phyloP scores from a whole-genome alignment of 1,140 invertebrate genomes.

The Hermetia illucens region DNA sequence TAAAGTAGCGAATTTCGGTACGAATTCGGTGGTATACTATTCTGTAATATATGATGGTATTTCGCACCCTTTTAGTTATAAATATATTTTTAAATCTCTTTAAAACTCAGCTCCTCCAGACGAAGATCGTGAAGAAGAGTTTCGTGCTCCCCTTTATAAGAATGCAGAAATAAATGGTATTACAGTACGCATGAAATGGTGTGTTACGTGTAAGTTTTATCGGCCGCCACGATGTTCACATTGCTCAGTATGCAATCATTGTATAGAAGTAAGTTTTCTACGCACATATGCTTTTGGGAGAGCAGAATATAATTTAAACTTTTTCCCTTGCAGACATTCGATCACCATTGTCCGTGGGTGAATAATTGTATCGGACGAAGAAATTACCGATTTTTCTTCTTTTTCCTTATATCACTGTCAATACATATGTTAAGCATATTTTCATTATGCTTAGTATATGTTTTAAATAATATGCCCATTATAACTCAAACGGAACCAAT shows the following conservation, averaged over 20 bases:
- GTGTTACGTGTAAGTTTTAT: constrained; percentile 99
- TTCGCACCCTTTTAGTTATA: not conserved
- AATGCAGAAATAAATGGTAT: constrained; percentile 97
- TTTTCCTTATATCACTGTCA: constrained; percentile 91
- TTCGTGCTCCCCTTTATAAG: constrained; percentile 92
- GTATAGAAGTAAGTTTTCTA: constrained; percentile 72
- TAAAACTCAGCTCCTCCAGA: constrained; percentile 81
- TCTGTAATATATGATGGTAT: constrained; percentile 53
- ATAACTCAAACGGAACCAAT: constrained; percentile 70
- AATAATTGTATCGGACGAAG: constrained; percentile 99
- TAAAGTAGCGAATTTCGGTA: not conserved
- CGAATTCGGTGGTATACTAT: constrained; percentile 30
- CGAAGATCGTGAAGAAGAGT: constrained; percentile 94
- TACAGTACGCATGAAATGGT: constrained; percentile 99
- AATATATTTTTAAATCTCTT: constrained; percentile 11
- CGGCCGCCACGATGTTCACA: constrained; percentile 95
- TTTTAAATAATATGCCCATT: constrained; percentile 70
- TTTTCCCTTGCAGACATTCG: constrained; percentile 79
- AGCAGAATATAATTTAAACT: constrained; percentile 3
- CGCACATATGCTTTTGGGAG: not conserved
- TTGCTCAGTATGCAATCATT: constrained; percentile 98
- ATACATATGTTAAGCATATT: constrained; percentile 97
- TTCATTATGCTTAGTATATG: constrained; percentile 78
- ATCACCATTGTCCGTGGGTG: constrained; percentile 99
- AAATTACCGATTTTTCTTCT: constrained; percentile 98